These are phyloP conservation scores for Sylvilagus bachmani DNA, from an alignment of 2,113 vertebrate species.

Conservation along the genomic window DNA sequence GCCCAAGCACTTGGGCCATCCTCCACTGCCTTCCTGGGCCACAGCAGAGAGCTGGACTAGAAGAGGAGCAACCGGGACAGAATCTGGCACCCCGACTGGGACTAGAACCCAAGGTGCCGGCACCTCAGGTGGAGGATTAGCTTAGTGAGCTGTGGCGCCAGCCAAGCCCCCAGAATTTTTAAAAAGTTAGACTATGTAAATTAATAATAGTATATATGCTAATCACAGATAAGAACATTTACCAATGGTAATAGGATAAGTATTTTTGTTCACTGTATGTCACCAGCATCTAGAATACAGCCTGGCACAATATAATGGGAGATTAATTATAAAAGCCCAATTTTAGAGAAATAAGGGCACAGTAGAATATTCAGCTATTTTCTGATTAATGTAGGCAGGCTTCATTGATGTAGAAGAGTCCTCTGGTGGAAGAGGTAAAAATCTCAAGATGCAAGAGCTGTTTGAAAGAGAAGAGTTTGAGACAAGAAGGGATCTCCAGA, in stretches of 20 bases:
- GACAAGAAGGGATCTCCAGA: background rate
- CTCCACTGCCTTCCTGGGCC: too few relatives aligned
- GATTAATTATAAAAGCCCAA: background rate
- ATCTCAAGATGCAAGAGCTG: background rate
- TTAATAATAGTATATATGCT: background rate
- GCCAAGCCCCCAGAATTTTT: background rate
- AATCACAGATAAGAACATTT: background rate
- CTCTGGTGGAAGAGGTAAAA: background rate
- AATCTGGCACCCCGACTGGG: too few relatives aligned
- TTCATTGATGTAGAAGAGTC: background rate
- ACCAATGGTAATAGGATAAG: background rate
- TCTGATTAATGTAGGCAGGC: background rate
- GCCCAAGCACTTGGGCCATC: too few relatives aligned
- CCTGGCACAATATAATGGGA: background rate
- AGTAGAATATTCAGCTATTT: background rate
- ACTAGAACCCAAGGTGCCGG: too few relatives aligned
- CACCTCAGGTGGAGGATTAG: too few relatives aligned
- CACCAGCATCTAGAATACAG: background rate
- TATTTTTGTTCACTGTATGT: background rate
- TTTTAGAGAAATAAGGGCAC: background rate
- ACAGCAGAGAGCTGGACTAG: too few relatives aligned
- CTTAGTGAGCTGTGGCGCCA: too few relatives aligned
- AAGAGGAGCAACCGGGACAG: too few relatives aligned
- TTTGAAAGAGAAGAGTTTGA: background rate
- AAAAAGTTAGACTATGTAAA: background rate